These are phyloP conservation scores for Paracentrotus lividus DNA, from an alignment of 53 echinoderm and acorn worm species.

Conservation along the genomic window DNA sequence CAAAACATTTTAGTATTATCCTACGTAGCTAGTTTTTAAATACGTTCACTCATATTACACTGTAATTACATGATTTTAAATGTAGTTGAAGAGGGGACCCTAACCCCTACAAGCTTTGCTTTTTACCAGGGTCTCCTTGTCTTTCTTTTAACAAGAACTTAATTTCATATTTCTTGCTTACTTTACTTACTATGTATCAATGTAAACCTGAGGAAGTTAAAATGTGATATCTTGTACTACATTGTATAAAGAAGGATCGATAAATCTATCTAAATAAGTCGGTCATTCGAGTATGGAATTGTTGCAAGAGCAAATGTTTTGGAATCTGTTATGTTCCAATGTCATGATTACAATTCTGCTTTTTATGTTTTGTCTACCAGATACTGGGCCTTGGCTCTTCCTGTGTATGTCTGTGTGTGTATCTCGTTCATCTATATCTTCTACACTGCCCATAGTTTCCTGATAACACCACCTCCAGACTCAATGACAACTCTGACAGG, in stretches of 20 bases:
- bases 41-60: no score
- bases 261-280: no score
- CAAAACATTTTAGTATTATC: no score
- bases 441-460: slow-evolving; percentile 86
- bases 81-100: no score
- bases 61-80: no score
- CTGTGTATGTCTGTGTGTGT: slow-evolving; percentile 83
- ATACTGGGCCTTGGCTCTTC: slow-evolving; percentile 94
- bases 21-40: no score
- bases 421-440: slow-evolving; percentile 85
- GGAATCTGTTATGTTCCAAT: neutral
- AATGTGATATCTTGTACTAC: no score
- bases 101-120: no score
- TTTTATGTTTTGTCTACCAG: slow-evolving; percentile 59
- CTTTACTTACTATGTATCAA: no score
- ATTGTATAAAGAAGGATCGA: no score
- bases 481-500: slow-evolving; percentile 83
- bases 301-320: neutral
- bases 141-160: neutral
- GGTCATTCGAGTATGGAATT: no score
- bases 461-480: slow-evolving; percentile 84
- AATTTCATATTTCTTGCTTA: neutral
- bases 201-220: no score
- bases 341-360: neutral
- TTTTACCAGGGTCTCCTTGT: neutral